These are phyloP conservation scores for Pantelozetes paolii DNA, from an alignment of 2,888 invertebrate genomes.

Conservation along the genomic window DNA sequence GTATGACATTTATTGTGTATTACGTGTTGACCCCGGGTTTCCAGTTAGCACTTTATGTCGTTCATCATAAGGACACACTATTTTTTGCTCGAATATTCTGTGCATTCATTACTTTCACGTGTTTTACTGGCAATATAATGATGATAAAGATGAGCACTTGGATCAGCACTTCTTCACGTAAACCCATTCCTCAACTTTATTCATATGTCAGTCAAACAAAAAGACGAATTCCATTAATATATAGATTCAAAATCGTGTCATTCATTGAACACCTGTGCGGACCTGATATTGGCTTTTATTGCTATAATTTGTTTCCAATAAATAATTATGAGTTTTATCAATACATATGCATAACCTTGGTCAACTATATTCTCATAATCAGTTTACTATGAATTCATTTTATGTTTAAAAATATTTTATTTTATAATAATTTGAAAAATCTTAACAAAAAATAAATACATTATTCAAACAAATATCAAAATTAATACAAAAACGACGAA, in stretches of 20 bases:
- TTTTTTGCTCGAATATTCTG: too few relatives aligned
- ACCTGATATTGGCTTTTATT: constrained; percentile 11
- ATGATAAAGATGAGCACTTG: too few relatives aligned
- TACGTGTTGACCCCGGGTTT: too few relatives aligned
- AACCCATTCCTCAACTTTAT: too few relatives aligned
- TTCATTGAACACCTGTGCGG: background rate
- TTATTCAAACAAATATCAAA: constrained; percentile 3
- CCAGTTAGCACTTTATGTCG: too few relatives aligned
- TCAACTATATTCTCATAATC: background rate
- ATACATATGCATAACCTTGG: background rate
- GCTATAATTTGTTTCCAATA: constrained; percentile 11
- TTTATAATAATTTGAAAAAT: background rate
- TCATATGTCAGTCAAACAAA: too few relatives aligned
- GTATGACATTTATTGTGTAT: too few relatives aligned
- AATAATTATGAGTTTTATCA: constrained; percentile 7
- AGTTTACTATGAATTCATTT: background rate
- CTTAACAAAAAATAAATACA: constrained; percentile 8
- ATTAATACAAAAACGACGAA: constrained; percentile 38
- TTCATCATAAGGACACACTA: too few relatives aligned
- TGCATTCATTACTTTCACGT: too few relatives aligned
- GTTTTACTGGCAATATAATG: too few relatives aligned
- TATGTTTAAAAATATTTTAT: background rate
- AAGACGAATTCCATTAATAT: too few relatives aligned
- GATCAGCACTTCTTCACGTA: too few relatives aligned
- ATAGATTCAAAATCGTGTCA: background rate